Evolutionary conservation across 2,113 vertebrate species (phyloP), one percentile per base, ranked within the genome.

Genomic region (Lycaon pictus): DNA sequence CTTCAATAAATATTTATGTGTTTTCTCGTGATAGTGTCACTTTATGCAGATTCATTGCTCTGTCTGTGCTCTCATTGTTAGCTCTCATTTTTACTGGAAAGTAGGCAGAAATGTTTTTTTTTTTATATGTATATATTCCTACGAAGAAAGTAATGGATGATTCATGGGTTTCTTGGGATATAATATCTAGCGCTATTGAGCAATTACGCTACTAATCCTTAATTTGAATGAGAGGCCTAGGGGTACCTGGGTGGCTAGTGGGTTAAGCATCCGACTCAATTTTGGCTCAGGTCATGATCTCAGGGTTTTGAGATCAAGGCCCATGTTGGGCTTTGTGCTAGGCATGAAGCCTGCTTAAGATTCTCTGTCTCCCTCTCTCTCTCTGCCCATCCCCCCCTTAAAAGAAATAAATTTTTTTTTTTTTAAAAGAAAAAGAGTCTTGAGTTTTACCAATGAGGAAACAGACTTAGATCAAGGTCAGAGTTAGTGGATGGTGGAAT

Each of bases 1-100:
- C 22, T 48, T 88, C 19, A 79, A 43, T 83, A 92, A 92, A 37
- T 89, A 67, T 90, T 74, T 1, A 23, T 56, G 15, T 76, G 23
- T 79, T 82, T 93, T 96, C 62, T 94, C 55, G 3, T 76, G 12
- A 76, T 80, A 58, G 32, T 88, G 10, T 90, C 25, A 60, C 72
- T 83, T 88, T 27, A 80, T 56, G 29, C 29, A 71, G 22, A 22
- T 80, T 27, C 4, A 29, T 29, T 96, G 43, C 7, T 74, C 29
- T 77, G 58, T 83, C 29, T 51, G 19, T 95, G 65, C 69, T 80
- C 3, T 77, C 84, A 35, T 10, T 82, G 16, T 86, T 77, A 65
- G 69, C 11, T 58, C n/a, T n/a, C n/a, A 27, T 65, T 81, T 92
- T 92, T 81, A 96, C 82, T 27, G 58, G 82, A 69, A 92, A 80